Conservation (phyloP, 1,140 invertebrate species). For the Drosophila varians region DNA sequence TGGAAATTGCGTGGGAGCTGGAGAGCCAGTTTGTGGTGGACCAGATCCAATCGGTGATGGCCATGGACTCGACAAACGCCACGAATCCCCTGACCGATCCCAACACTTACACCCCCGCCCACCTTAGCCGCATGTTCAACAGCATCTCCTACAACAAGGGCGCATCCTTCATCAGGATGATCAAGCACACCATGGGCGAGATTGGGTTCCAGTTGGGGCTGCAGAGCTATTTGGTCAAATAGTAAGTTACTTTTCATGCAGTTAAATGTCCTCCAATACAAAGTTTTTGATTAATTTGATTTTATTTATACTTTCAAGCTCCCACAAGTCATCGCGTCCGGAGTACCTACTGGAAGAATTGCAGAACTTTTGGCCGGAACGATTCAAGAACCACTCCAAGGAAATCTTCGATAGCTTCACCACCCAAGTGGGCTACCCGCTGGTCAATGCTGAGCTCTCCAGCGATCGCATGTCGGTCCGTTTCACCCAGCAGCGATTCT, state of each 20-base stretch:
- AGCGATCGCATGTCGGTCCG: conserved; percentile 16
- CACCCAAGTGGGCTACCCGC: conserved; percentile 89
- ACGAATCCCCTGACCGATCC: conserved; percentile 86
- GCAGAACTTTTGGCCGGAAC: conserved; percentile 82
- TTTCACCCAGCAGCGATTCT: conserved; percentile 85
- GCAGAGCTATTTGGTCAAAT: conserved; percentile 84
- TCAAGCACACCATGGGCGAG: conserved; percentile 88
- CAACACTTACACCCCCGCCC: conserved; percentile 83
- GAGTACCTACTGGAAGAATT: conserved; percentile 87
- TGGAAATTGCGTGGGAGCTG: conserved; percentile 85
- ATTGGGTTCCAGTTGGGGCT: conserved; percentile 87
- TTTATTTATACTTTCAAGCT: conserved; percentile 10
- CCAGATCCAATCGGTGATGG: conserved; percentile 87
- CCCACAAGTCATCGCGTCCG: conserved; percentile 84
- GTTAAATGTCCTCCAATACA: too few species aligned
- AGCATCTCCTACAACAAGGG: conserved; percentile 87
- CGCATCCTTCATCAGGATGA: conserved; percentile 90
- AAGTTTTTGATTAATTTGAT: not conserved
- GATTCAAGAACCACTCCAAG: conserved; percentile 38
- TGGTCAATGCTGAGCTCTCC: conserved; percentile 85
- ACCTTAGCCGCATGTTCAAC: conserved; percentile 86
- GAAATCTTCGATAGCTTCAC: conserved; percentile 89
- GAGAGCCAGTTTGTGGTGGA: conserved; percentile 86
- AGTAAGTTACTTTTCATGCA: conserved; percentile 76
- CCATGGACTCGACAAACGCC: conserved; percentile 86